Evolutionary conservation across 2,888 invertebrate species (phyloP).

Genomic region (Ophion obscuratus): DNA sequence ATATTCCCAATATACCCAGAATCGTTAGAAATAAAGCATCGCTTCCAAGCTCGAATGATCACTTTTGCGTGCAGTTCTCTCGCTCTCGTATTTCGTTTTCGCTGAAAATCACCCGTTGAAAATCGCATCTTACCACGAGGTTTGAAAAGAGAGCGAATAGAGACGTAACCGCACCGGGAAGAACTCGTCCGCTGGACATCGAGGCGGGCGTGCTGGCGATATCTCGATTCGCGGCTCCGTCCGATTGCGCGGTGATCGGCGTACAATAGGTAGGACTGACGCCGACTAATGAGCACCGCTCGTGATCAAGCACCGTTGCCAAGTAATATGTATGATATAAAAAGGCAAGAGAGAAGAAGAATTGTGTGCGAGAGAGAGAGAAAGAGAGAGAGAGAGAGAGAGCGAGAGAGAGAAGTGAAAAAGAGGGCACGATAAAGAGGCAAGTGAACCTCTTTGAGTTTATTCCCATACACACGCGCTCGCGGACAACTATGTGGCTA

Average conservation of each 20-base stretch:
- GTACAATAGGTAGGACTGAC: constrained; percentile 75
- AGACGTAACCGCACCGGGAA: constrained; percentile 49
- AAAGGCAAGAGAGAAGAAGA: constrained; percentile 21
- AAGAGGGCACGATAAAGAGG: constrained; percentile 51
- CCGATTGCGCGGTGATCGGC: constrained; percentile 64
- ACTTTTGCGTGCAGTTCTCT: background rate
- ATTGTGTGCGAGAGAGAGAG: background rate
- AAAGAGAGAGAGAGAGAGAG: constrained; percentile 14
- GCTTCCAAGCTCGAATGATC: too few relatives aligned
- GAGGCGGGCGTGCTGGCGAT: constrained; percentile 39
- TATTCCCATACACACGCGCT: background rate
- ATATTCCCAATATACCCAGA: too few relatives aligned
- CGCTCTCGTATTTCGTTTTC: background rate
- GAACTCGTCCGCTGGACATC: constrained; percentile 31
- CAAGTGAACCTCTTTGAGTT: constrained; percentile 35
- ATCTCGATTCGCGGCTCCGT: constrained; percentile 54
- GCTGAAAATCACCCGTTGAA: constrained; percentile 9
- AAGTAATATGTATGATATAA: constrained; percentile 61
- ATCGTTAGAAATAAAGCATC: too few relatives aligned
- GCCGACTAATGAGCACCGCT: constrained; percentile 77
- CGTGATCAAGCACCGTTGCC: constrained; percentile 72
- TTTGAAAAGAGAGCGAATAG: constrained; percentile 36
- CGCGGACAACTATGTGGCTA: background rate
- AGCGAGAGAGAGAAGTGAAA: constrained; percentile 16
- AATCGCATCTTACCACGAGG: background rate